Conservation (phyloP, 2,888 invertebrate genomes). For the Apamea anceps region DNA sequence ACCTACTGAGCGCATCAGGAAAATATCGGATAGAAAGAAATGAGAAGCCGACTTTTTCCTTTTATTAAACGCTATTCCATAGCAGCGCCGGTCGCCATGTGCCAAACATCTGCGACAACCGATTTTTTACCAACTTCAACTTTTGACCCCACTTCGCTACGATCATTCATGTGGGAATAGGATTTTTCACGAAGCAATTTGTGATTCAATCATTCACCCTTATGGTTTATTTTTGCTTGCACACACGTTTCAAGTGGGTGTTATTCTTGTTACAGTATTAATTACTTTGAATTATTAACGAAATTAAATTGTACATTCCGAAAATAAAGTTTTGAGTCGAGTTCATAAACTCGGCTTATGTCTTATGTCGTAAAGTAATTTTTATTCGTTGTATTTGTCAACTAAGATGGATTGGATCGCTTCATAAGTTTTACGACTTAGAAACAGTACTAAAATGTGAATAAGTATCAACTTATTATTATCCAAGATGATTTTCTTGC, state of each 20-base stretch:
- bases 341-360: slow-evolving; percentile 40
- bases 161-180: slow-evolving; percentile 89
- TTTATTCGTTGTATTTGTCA: slow-evolving; percentile 49
- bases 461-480: slow-evolving; percentile 26
- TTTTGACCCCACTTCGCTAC: slow-evolving; percentile 88
- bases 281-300: slow-evolving; percentile 79
- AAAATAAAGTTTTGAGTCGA: slow-evolving; percentile 51
- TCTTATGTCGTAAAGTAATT: slow-evolving; percentile 37
- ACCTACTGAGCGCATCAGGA: slow-evolving; percentile 62
- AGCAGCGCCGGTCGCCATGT: slow-evolving; percentile 77
- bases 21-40: slow-evolving; percentile 65
- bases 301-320: slow-evolving; percentile 64
- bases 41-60: slow-evolving; percentile 66
- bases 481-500: slow-evolving; percentile 14
- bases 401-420: slow-evolving; percentile 26
- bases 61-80: slow-evolving; percentile 73
- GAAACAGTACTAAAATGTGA: slow-evolving; percentile 34
- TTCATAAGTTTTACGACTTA: slow-evolving; percentile 40
- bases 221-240: slow-evolving; percentile 74
- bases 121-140: slow-evolving; percentile 87
- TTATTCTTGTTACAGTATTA: slow-evolving; percentile 81
- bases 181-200: slow-evolving; percentile 80
- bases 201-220: slow-evolving; percentile 72
- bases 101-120: slow-evolving; percentile 86
- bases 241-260: slow-evolving; percentile 74